Evolutionary conservation across 2,113 vertebrate genomes (phyloP), one percentile per base, ranked within the genome.

Genomic region (Sylvilagus bachmani): DNA sequence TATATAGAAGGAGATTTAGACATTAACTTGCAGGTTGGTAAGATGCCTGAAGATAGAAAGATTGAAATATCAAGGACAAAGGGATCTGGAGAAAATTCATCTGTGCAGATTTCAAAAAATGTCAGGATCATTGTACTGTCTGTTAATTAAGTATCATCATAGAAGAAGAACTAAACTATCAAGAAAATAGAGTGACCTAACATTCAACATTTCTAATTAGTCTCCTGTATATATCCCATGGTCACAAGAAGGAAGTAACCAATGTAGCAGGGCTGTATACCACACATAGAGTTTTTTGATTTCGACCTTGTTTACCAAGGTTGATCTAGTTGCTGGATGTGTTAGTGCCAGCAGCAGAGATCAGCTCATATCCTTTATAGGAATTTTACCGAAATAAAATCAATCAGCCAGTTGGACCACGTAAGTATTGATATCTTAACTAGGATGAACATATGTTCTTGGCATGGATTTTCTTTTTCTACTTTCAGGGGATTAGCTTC

Each of bases 361-460:
- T 17, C 2, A 44, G 3, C 19, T 5, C 0, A 38, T 85, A 33
- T 29, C 8, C 21, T 6, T 36, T 0, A n/a, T 14, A 58, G 31
- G 14, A 4, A 12, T 79, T 36, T 51, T 21, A 10, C 24, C 4
- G 44, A 5, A 29, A 71, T 13, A 7, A 93, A 16, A 38, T 9
- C 31, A 36, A 0, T 16, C 31, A 73, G 14, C 17, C 14, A 25
- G 0, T 21, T 4, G 8, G 58, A 77, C 8, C 27, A 3, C 25
- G 10, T 27, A 51, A 85, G 49, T 10, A 16, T 6, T 67, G 6
- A 7, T 55, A 29, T 17, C 25, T 44, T 81, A 94, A 38, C 4
- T 69, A 31, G 10, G 62, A 69, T 74, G 7, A 11, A 38, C 8
- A 24, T 4, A 1, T 21, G 0, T 81, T 64, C 29, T 3, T 61